phyloP scores from a whole-genome alignment of 2,888 invertebrate genomes.

The Schizaphis graminum region DNA sequence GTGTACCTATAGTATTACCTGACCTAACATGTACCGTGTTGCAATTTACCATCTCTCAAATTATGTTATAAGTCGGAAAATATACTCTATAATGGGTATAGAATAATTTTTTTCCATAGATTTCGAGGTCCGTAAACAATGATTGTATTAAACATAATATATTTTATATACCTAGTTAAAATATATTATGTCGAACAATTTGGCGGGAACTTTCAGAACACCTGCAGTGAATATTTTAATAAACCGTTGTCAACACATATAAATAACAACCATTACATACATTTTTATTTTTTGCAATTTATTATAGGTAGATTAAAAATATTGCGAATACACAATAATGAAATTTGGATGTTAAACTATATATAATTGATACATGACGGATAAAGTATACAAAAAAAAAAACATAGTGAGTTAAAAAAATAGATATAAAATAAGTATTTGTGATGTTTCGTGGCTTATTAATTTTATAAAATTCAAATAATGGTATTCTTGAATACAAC shows the following conservation, averaged over 20 bases:
- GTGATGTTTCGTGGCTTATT: background rate
- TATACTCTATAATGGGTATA: background rate
- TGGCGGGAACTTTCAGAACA: background rate
- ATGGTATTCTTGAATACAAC: background rate
- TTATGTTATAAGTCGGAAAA: background rate
- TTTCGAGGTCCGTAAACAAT: background rate
- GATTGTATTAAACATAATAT: too few relatives aligned
- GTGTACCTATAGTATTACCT: background rate
- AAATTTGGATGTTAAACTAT: background rate
- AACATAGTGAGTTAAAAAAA: background rate
- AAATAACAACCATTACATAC: conserved; percentile 26
- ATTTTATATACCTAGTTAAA: background rate
- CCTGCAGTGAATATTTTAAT: background rate
- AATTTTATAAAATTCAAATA: background rate
- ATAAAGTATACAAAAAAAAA: background rate
- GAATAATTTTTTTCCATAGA: background rate
- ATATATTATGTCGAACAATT: background rate
- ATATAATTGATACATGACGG: background rate
- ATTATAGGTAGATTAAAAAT: background rate
- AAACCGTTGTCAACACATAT: conserved; percentile 31
- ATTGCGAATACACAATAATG: background rate
- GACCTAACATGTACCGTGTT: background rate
- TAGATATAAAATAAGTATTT: background rate
- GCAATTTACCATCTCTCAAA: background rate
- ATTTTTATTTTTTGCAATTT: background rate